A percentile compares a stretch with the other conserved stretches of the same genome.
phyloP scores from a whole-genome alignment of 2,888 invertebrate genomes.

The Chromoteleia sp. region DNA sequence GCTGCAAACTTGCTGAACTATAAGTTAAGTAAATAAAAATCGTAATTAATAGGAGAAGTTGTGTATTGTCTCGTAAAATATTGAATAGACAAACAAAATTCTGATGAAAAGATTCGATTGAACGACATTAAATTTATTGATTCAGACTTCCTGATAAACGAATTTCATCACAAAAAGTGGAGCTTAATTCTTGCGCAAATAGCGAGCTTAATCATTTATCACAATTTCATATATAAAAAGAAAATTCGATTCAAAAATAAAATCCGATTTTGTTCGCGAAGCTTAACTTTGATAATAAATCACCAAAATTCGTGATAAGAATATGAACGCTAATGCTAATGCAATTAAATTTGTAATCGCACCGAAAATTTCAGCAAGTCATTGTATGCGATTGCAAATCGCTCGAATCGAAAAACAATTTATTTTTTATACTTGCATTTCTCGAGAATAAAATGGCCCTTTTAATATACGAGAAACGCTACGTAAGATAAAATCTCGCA shows the following conservation, averaged over 20 bases:
- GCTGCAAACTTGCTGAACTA: slow-evolving; percentile 23
- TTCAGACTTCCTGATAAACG: no score
- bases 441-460: slow-evolving; percentile 40
- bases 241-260: no score
- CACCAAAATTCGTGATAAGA: no score
- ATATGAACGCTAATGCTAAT: no score
- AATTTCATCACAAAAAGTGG: no score
- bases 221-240: no score
- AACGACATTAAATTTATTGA: background rate
- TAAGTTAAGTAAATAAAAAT: slow-evolving; percentile 39
- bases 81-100: slow-evolving; percentile 11
- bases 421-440: slow-evolving; percentile 36
- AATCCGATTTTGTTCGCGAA: no score
- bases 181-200: no score
- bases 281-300: no score
- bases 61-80: slow-evolving; percentile 4
- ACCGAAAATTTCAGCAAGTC: no score
- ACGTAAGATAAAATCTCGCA: slow-evolving; percentile 65
- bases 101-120: background rate
- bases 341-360: no score
- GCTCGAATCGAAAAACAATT: slow-evolving; percentile 38
- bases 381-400: background rate
- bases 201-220: no score
- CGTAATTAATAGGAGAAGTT: slow-evolving; percentile 34
- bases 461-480: slow-evolving; percentile 64